phyloP scores from a whole-genome alignment of 2,888 invertebrate species.

The Drosophila tripunctata region DNA sequence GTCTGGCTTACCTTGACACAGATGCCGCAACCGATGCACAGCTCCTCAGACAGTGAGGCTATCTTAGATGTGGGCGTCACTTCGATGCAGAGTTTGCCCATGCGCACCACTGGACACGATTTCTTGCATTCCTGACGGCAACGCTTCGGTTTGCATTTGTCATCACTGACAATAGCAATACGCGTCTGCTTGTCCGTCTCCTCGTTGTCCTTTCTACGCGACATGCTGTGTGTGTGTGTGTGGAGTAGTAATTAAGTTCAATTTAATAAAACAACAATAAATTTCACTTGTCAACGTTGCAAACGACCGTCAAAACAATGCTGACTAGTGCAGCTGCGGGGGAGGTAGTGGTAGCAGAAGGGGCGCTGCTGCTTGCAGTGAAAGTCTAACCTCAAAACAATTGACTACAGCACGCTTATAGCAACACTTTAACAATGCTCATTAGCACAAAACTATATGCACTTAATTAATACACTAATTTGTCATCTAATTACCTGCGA shows the following conservation, averaged over 20 bases:
- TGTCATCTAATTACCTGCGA: slow-evolving; percentile 62
- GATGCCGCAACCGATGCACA: slow-evolving; percentile 99
- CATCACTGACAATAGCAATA: slow-evolving; percentile 98
- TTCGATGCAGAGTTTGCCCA: slow-evolving; percentile 99
- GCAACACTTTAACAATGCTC: slow-evolving; percentile 5
- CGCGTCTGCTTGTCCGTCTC: slow-evolving; percentile 97
- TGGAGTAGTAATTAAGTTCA: slow-evolving; percentile 3
- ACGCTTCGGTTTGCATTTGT: slow-evolving; percentile 99
- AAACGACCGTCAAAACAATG: slow-evolving; percentile 73
- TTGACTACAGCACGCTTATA: slow-evolving; percentile 16
- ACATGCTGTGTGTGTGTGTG: slow-evolving; percentile 88
- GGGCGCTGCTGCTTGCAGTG: slow-evolving; percentile 54
- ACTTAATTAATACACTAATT: slow-evolving; percentile 4
- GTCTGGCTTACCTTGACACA: slow-evolving; percentile 98
- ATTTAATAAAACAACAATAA: slow-evolving; percentile 13
- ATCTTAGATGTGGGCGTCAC: slow-evolving; percentile 98
- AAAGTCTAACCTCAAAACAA: slow-evolving; percentile 79
- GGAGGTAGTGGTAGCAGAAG: slow-evolving; percentile 11
- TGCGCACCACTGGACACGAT: slow-evolving; percentile 98
- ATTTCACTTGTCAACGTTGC: slow-evolving; percentile 71
- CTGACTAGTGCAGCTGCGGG: slow-evolving; percentile 52
- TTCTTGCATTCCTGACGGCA: slow-evolving; percentile 99
- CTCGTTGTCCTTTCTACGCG: slow-evolving; percentile 89
- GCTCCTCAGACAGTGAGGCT: slow-evolving; percentile 97
- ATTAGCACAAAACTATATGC: background rate